Base-by-base conservation (phyloP, 2,797 vertebrate species). In the Sitta carolinensis region DNA sequence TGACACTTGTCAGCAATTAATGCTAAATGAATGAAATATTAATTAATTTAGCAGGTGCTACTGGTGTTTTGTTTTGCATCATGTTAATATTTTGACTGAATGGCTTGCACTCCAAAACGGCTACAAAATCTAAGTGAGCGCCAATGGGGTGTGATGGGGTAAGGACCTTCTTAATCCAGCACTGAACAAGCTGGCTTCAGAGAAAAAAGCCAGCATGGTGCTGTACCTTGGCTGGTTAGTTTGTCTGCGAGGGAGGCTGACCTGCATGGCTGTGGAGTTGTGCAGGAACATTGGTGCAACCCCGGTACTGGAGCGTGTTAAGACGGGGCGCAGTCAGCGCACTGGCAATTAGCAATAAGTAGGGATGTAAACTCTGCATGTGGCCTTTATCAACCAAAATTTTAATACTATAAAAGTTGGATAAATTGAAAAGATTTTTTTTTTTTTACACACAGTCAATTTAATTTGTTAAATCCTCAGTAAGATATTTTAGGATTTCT, bases 231-330 rank as follows among this genome's bases (percentile, higher is more conserved):
- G 27, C 10, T 77, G 29, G 12, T 26, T 40, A n/a, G 7, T 23
- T 10, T 15, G 93, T 51, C 36, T 63, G 45, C 76, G 76, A 58
- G n/a, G 29, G 43, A 38, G 68, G 10, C 23, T 5, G 18, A 5
- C 30, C 54, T n/a, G 17, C 6, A 6, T 4, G 21, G 42, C 19
- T 42, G 32, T 10, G 47, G 42, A 64, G 18, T 36, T 75, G 42
- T 11, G 11, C n/a, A 59, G 20, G 22, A 20, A 14, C 0, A 0
- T 42, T 40, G 14, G 0, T 38, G 23, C 14, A 59, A 0, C 15
- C 51, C 32, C 5, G 5, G 9, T 19, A 9, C 10, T 16, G 14
- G 13, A 27, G 16, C 4, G 3, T 0, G 1, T 51, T 62, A 1
- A 2, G 10, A 17, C 26, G 67, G 67, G 13, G 8, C 19, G 6